Base-by-base conservation (phyloP, 2,888 invertebrate genomes). In the Ceramica pisi region DNA sequence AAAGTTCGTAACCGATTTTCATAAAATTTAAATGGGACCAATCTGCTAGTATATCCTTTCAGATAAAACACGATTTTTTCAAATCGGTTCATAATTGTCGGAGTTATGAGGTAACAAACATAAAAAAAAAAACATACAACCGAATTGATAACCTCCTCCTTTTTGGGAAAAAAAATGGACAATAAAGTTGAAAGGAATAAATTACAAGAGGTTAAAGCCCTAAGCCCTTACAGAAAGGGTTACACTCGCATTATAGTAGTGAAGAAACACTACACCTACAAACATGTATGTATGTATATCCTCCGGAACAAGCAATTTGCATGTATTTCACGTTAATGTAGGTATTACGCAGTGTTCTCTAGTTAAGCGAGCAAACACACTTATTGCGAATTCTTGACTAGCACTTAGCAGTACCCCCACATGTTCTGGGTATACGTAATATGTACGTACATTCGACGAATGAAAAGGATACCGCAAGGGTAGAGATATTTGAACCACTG, bases 351-450 rank as follows among this genome's bases (percentile, higher is more conserved):
- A 50, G 56, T 65, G 23, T 71, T 66, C 53, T 53, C 64, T 68
- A 78, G 71, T 73, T 68, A 64, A 69, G 50, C 50, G 41, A 16
- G 21, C 44, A 50, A 61, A 74, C 26, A 53, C 60, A 61, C 78
- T 83, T 82, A 82, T 82, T 82, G 72, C 81, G 48, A 83, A 82
- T 82, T 82, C 81, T 78, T 78, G 81, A 68, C 78, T 23, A 78
- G 63, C 46, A 68, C 57, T 65, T 50, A 74, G 56, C 41, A 44
- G 50, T 48, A 41, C 12, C 41, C 0, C 9, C 46, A 50, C 8
- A 57, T 46, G n/a, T 35, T 56, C 26, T 21, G 44, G 35, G 55
- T 50, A 7, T 55, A 23, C 31, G 12, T 75, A 21, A 57, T 64
- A 14, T 19, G 44, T 56, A 48, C 23, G 41, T 56, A 48, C 23